Evolutionary conservation across 2,113 vertebrate genomes (phyloP).

Genomic region (Ibidorhyncha struthersii): DNA sequence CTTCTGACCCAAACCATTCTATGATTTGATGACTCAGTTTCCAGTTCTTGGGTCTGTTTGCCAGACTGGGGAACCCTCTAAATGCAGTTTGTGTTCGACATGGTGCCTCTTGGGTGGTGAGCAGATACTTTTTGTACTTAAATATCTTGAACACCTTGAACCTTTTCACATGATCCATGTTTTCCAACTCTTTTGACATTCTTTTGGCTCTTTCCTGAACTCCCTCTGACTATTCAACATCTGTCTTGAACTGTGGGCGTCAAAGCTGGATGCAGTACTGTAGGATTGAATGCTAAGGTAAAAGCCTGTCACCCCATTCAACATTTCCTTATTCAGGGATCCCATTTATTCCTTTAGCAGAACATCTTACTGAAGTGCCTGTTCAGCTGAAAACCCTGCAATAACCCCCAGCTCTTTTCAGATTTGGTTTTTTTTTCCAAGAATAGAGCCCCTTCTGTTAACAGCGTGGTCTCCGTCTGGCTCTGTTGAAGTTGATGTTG

Average conservation of each 20-base stretch:
- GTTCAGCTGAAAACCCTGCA: not conserved
- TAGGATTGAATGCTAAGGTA: not conserved
- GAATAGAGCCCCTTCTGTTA: not conserved
- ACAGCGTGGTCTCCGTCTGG: rapidly evolving
- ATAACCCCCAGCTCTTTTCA: not conserved
- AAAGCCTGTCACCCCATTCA: not conserved
- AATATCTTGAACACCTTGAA: not conserved
- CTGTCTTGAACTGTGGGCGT: not conserved
- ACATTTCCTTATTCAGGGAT: not conserved
- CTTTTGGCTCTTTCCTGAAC: not conserved
- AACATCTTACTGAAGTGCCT: not conserved
- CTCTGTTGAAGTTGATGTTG: not conserved
- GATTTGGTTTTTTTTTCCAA: not conserved
- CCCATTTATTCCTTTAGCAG: not conserved
- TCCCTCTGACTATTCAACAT: not conserved
- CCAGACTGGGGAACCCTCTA: not conserved
- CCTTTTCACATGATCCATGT: not conserved
- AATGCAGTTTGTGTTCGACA: not conserved
- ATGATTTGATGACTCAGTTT: not conserved
- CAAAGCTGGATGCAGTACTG: not conserved
- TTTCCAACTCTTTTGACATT: not conserved
- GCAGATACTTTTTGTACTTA: not conserved
- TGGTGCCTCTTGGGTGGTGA: not conserved
- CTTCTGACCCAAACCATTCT: not conserved
- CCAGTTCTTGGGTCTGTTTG: not conserved